Evolutionary conservation across 2,888 invertebrate genomes (phyloP).

Genomic region (Rapana venosa): DNA sequence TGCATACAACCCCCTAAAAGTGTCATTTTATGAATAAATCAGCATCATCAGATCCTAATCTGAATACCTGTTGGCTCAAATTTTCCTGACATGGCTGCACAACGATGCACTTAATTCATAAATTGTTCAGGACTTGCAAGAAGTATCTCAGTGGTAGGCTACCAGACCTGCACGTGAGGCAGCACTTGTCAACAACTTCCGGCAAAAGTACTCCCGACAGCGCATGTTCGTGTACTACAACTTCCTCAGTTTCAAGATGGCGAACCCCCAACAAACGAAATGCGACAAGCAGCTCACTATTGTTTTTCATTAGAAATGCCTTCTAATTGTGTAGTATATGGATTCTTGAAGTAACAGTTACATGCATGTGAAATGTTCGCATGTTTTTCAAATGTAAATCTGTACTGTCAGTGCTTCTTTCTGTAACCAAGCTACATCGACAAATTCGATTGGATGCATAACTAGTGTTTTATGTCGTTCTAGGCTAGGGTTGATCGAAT

Average conservation of each 20-base stretch:
- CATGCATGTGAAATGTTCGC: neutral
- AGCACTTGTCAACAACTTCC: neutral
- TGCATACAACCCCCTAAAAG: neutral
- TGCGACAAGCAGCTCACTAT: neutral
- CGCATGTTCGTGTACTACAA: conserved; percentile 42
- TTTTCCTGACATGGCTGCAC: neutral
- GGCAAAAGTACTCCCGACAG: neutral
- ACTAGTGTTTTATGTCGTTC: no score
- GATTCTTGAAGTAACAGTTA: neutral
- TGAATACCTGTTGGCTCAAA: neutral
- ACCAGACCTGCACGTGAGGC: neutral
- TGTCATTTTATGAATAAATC: neutral
- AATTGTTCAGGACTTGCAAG: no score
- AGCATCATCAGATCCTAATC: neutral
- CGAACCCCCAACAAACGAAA: conserved; percentile 38
- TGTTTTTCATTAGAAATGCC: neutral
- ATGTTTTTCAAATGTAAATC: neutral
- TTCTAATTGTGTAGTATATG: neutral
- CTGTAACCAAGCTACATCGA: neutral
- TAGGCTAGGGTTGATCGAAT: no score
- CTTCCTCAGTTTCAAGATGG: conserved; percentile 55
- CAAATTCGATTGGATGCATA: neutral
- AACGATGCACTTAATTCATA: neutral
- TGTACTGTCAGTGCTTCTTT: neutral
- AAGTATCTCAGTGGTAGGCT: neutral